Conservation (phyloP, 2,888 invertebrate genomes). For the Lingula anatina region DNA sequence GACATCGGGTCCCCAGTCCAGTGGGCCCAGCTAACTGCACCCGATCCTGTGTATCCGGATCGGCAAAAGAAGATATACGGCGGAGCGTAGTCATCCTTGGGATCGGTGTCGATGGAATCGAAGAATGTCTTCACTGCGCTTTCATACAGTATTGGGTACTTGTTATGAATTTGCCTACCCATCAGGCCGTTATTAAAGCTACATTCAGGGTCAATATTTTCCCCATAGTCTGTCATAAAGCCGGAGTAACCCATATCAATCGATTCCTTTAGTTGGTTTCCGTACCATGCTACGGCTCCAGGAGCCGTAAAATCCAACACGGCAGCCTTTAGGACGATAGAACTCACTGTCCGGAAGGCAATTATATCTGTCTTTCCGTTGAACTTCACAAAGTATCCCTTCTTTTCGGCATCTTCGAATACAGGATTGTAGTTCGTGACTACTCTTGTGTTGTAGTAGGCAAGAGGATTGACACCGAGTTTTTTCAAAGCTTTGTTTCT, state of each 20-base stretch:
- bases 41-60: conserved; percentile 4
- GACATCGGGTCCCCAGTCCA: conserved; percentile 8
- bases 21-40: conserved; percentile 4
- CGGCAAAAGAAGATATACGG: conserved; percentile 5
- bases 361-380: conserved; percentile 1
- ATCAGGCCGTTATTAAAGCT: conserved; percentile 1
- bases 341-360: conserved; percentile 3
- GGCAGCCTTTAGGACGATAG: conserved; percentile 2
- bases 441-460: conserved; percentile 7
- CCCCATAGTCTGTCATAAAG: conserved; percentile 10
- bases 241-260: conserved; percentile 4
- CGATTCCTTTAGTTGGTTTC: conserved; percentile 2
- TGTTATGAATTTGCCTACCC: conserved; percentile 5
- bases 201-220: conserved; percentile 6
- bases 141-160: conserved; percentile 7
- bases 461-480: conserved; percentile 3
- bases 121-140: conserved; percentile 5
- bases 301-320: conserved; percentile 7
- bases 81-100: neutral
- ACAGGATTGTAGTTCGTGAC: conserved; percentile 1
- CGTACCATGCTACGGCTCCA: conserved; percentile 5
- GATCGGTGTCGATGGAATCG: neutral
- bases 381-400: conserved; percentile 3
- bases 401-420: conserved; percentile 1
- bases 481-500: conserved; percentile 2